A percentile compares a stretch with the other conserved stretches of the same genome.
Conservation (phyloP, 2,797 vertebrate species). For the Chiloscyllium punctatum region DNA sequence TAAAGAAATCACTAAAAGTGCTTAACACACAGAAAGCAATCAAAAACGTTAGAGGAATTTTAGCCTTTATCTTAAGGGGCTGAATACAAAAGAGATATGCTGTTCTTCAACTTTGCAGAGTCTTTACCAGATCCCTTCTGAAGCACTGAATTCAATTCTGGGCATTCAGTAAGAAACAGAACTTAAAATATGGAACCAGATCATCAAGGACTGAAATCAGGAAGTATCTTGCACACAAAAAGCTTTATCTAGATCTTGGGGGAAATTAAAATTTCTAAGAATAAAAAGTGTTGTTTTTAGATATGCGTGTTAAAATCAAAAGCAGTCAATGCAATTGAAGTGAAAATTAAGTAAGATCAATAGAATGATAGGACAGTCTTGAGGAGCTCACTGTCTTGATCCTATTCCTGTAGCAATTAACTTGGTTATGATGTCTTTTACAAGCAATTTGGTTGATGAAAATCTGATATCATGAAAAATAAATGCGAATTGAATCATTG, state of each 20-base stretch:
- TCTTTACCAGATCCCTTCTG: background rate
- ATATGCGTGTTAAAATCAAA: background rate
- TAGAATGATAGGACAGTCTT: background rate
- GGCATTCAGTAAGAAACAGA: background rate
- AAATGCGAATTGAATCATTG: background rate
- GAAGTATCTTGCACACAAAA: background rate
- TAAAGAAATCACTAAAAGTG: background rate
- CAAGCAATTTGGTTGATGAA: background rate
- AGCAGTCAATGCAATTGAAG: background rate
- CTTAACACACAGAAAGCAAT: background rate
- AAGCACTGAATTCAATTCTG: background rate
- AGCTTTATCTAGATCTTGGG: no score
- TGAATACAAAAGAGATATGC: background rate
- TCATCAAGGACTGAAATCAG: background rate
- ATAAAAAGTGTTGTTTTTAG: background rate
- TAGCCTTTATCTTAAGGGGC: background rate
- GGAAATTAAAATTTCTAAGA: background rate
- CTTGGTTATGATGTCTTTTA: background rate
- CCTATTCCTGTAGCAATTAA: background rate
- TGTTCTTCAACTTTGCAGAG: background rate
- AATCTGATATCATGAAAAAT: background rate
- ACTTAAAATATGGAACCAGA: background rate
- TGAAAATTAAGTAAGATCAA: background rate
- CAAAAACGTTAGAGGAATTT: background rate
- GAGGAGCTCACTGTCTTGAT: background rate